Base-by-base conservation (phyloP, 2,797 vertebrate genomes). In the Dryobates pubescens region DNA sequence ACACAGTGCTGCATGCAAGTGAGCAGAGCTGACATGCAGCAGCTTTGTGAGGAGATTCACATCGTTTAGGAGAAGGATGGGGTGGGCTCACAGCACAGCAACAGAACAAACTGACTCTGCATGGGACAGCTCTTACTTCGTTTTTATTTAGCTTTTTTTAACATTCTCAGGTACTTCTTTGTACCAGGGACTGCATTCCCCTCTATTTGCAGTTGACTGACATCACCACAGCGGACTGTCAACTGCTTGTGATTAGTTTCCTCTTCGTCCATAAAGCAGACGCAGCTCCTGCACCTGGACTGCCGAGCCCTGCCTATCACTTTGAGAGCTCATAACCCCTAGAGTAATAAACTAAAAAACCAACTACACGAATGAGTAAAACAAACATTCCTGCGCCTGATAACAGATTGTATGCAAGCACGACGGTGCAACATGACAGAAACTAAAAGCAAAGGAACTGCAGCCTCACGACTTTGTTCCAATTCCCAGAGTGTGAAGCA, bases 61-160 rank as follows among this genome's bases (percentile, higher is more conserved):
- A 8, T 3, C 10, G 11, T 45, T 84, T 10, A 43, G 22, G n/a
- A 34, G 13, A 81, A 65, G 0, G 16, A 62, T 4, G 12, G n/a
- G 10, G n/a, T 81, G 59, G 47, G 5, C 26, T 22, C 63, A 27
- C 1, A 38, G 70, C 56, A 71, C 22, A 57, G 9, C 14, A 58
- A 17, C 4, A 71, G 10, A 76, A 71, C 2, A 1, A 67, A 58
- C 3, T 0, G 0, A 70, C 49, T 3, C 67, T 53, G 16, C 27
- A 24, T 3, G 9, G 3, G 1, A 68, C 45, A 92, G 29, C 45
- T 58, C 10, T 22, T 17, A 20, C 9, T 68, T 69, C 6, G 2
- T 11, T 71, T 77, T 65, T 17, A 36, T 86, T 91, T 59, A n/a
- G n/a, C 23, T 82, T 58, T 13, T 43, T 90, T 61, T 6, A 78